These are phyloP conservation scores for Theocolax elegans DNA, from an alignment of 1,140 invertebrate genomes.

Conservation along the genomic window DNA sequence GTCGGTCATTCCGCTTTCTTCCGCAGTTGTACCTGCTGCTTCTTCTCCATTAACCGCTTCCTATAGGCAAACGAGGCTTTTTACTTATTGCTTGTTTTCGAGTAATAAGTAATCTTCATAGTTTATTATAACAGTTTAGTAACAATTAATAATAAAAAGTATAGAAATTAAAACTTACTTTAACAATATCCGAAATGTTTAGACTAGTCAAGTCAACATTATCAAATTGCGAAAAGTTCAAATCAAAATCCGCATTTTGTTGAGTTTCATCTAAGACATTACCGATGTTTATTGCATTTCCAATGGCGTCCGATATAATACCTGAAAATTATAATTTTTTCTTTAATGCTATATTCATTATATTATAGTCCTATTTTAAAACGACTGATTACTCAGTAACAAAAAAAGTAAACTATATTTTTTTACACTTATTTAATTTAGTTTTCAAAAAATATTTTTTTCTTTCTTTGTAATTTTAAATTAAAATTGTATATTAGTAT, in stretches of 20 bases:
- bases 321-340: conserved; percentile 5
- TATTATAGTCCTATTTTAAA: no score
- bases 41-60: conserved; percentile 22
- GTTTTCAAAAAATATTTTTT: no score
- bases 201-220: conserved; percentile 29
- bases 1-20: conserved; percentile 63
- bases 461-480: no score
- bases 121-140: not conserved
- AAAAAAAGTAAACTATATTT: no score
- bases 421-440: no score
- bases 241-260: conserved; percentile 13
- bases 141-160: not conserved
- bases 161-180: conserved; percentile 12
- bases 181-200: conserved; percentile 36
- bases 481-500: no score
- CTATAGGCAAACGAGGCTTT: no score
- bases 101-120: not conserved
- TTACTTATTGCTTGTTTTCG: no score
- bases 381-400: no score
- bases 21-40: not conserved
- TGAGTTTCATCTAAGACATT: not conserved
- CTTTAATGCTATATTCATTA: no score
- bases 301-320: conserved; percentile 33
- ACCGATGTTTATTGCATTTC: conserved; percentile 20
- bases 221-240: conserved; percentile 36